Conservation (phyloP, 1,140 invertebrate genomes). For the Sycophaga agraensis region DNA sequence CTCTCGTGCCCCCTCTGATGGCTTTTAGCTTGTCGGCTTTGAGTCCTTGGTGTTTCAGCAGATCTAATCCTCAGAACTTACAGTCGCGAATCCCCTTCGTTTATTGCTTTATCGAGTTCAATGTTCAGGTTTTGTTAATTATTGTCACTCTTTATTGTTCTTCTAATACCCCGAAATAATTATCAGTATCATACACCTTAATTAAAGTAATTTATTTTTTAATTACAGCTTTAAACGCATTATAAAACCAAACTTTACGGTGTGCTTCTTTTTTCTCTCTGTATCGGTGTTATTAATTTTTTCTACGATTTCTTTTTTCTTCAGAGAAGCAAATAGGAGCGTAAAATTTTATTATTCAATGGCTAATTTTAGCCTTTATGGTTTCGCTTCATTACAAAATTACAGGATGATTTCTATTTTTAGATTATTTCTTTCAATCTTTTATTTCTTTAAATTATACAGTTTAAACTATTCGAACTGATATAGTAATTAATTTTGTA, state of each 20-base stretch:
- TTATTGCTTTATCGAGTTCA: conserved; percentile 26
- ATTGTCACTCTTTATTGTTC: conserved; percentile 7
- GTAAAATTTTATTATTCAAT: background rate
- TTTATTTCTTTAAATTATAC: too few relatives aligned
- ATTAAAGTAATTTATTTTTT: conserved; percentile 22
- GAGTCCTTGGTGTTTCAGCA: conserved; percentile 24
- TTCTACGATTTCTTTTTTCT: background rate
- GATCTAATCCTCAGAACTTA: conserved; percentile 22
- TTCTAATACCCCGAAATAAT: background rate
- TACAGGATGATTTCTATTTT: too few relatives aligned
- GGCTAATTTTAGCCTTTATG: background rate
- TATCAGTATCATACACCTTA: background rate
- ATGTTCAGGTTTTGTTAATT: conserved; percentile 27
- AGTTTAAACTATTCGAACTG: too few relatives aligned
- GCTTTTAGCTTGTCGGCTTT: conserved; percentile 13
- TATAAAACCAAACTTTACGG: background rate
- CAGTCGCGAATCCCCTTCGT: conserved; percentile 5
- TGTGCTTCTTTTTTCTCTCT: background rate
- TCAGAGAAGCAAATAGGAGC: background rate
- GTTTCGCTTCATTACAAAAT: too few relatives aligned
- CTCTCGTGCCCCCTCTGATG: background rate
- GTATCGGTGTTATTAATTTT: background rate
- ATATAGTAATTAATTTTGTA: too few relatives aligned
- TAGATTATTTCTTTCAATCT: too few relatives aligned
- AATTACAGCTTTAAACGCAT: conserved; percentile 7